Evolutionary conservation across 1,140 invertebrate species (phyloP), one percentile per base, ranked within the genome.

Genomic region (Papilio xuthus): DNA sequence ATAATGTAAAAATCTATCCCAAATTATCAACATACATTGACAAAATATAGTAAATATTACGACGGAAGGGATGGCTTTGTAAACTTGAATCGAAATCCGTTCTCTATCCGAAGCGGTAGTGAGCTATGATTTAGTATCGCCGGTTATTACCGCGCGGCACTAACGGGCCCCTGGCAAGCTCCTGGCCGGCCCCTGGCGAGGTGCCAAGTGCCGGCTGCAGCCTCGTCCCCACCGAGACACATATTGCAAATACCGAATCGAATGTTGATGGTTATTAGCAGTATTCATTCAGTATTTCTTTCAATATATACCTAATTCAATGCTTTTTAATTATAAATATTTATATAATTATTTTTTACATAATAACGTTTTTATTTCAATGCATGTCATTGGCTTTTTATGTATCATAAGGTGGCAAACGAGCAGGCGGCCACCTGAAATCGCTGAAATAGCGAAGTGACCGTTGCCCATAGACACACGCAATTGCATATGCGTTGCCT

Each of bases 71-170:
- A 67, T 26, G 60, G 26, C 26, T 67, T 67, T 67, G 26, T 70
- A 41, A 37, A 41, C 37, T 70, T 15, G 15, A 28, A 70, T n/a
- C 32, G 7, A 70, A 70, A 70, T 70, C 69, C 37, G 18, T 18
- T 70, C 42, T 41, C 69, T n/a, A 20, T 70, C 69, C 69, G 6
- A 42, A 70, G 67, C 67, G 13, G 37, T n/a, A 41, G 32, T 41
- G 7, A 70, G 60, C 26, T 67, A 67, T 67, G 60, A 67, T 67
- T 32, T 67, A 67, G 23, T 67, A 67, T 2, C 69, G 8, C 3
- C 15, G 37, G 8, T 70, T 70, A 70, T 70, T 70, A 70, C 37
- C 15, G 69, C 32, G 69, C 32, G 69, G 69, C 37, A 41, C 37
- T 32, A 70, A 20, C 69, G 69, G 37, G 28, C n/a, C 50, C n/a